These are phyloP conservation scores for Neotoxoptera formosana DNA, from an alignment of 1,140 invertebrate genomes.

Conservation along the genomic window DNA sequence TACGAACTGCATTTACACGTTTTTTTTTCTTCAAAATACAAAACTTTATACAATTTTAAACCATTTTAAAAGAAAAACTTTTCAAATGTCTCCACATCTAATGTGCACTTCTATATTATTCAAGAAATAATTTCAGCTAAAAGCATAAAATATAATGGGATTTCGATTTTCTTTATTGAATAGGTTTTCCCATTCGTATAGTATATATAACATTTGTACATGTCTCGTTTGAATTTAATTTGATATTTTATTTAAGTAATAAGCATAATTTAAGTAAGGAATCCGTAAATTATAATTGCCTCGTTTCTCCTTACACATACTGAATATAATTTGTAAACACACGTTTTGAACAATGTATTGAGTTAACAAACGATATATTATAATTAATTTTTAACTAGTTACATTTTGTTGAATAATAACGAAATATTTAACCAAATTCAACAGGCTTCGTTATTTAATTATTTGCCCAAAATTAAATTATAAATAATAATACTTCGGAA, in stretches of 20 bases:
- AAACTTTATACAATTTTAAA: background rate
- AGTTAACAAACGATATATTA: background rate
- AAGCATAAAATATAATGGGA: background rate
- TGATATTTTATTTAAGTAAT: background rate
- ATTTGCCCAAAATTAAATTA: background rate
- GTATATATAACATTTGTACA: background rate
- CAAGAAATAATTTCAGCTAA: background rate
- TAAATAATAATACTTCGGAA: background rate
- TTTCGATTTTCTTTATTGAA: background rate
- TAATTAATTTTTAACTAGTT: constrained; percentile 3
- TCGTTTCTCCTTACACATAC: background rate
- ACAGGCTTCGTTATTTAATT: background rate
- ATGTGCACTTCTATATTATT: background rate
- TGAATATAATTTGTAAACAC: background rate
- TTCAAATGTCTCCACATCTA: background rate
- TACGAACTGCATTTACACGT: background rate
- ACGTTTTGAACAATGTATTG: background rate
- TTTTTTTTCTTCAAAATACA: background rate
- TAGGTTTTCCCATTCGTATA: background rate
- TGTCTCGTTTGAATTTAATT: background rate
- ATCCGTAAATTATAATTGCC: background rate
- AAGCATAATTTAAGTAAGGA: background rate
- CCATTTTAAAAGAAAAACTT: background rate
- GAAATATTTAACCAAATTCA: background rate
- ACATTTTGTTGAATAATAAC: background rate